Percentiles rank a stretch among this genome's conserved stretches.
Evolutionary conservation across 23 tunicate genomes (phyloP).

Genomic region (Styela clava): DNA sequence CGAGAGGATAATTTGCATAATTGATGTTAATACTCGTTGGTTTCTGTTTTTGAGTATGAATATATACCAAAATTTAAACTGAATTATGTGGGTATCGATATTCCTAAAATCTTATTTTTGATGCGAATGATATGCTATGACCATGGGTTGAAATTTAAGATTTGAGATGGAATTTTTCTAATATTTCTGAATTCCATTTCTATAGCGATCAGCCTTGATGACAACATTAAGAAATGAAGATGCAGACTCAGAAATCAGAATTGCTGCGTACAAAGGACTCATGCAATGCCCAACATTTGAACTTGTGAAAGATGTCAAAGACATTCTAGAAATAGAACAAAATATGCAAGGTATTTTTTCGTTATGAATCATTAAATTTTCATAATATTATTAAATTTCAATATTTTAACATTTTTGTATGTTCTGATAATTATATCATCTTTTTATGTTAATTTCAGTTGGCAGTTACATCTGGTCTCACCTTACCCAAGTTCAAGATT

Average conservation of each 20-base stretch:
- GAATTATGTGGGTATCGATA: too few species aligned
- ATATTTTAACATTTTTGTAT: too few species aligned
- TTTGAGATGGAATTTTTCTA: too few species aligned
- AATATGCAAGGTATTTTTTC: conserved; percentile 29
- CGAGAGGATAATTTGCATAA: too few species aligned
- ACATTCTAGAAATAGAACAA: conserved; percentile 53
- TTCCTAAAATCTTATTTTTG: too few species aligned
- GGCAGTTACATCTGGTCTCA: conserved; percentile 91
- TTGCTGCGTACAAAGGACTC: conserved; percentile 55
- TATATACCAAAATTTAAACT: too few species aligned
- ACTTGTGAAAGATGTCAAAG: conserved; percentile 46
- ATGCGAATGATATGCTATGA: too few species aligned
- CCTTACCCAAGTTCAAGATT: conserved; percentile 45
- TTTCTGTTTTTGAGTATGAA: too few species aligned
- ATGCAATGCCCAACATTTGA: conserved; percentile 80
- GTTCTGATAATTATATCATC: background rate
- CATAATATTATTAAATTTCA: too few species aligned
- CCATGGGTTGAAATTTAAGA: too few species aligned
- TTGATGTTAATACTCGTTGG: too few species aligned
- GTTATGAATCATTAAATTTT: background rate
- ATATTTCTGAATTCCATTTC: background rate
- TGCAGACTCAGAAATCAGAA: conserved; percentile 74
- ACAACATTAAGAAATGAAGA: conserved; percentile 29
- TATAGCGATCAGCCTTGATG: conserved; percentile 49
- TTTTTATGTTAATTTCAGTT: conserved; percentile 27